Conservation (phyloP, 2,888 invertebrate genomes). For the Aleiodes testaceus region DNA sequence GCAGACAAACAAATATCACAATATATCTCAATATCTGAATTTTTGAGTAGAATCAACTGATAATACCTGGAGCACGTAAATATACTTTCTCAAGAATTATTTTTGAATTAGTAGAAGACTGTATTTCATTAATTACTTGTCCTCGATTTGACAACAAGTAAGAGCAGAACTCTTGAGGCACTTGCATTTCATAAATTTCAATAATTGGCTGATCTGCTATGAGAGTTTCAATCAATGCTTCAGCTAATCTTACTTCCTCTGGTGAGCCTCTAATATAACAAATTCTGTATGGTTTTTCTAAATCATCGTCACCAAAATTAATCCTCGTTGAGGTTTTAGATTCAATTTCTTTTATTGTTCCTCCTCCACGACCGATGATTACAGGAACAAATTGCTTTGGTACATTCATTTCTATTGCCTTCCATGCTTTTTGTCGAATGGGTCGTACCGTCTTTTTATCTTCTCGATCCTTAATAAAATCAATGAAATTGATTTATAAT, state of each 20-base stretch:
- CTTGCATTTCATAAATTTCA: constrained; percentile 79
- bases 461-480: constrained; percentile 70
- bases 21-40: constrained; percentile 48
- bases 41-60: background rate
- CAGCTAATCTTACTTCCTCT: constrained; percentile 82
- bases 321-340: constrained; percentile 81
- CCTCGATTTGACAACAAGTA: constrained; percentile 86
- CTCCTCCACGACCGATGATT: constrained; percentile 84
- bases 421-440: constrained; percentile 10
- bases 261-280: constrained; percentile 83
- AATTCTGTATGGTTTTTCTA: constrained; percentile 76
- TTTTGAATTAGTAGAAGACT: constrained; percentile 82
- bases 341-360: constrained; percentile 85
- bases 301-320: constrained; percentile 73
- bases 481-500: too few species aligned
- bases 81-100: constrained; percentile 75
- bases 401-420: constrained; percentile 75
- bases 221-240: constrained; percentile 80
- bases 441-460: constrained; percentile 57
- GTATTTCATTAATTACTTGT: constrained; percentile 82
- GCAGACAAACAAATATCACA: constrained; percentile 49
- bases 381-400: constrained; percentile 79
- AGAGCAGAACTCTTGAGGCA: constrained; percentile 81
- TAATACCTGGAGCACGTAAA: background rate
- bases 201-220: constrained; percentile 81